A percentile compares a stretch with the other conserved stretches of the same genome.
Evolutionary conservation across 2,113 vertebrate species (phyloP).

Genomic region (Mastomys natalensis): DNA sequence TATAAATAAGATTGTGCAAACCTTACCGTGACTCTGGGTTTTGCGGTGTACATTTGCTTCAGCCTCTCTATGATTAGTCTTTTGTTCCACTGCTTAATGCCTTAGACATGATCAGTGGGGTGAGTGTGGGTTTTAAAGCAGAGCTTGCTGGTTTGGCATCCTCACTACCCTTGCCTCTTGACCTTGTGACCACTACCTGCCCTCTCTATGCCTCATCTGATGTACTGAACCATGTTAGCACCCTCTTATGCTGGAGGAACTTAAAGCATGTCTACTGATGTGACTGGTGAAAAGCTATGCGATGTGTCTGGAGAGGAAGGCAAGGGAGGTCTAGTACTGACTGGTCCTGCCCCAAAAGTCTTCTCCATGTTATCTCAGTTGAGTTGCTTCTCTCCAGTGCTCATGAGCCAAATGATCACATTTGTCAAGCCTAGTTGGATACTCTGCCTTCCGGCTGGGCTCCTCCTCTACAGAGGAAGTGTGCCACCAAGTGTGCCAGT

Average conservation of each 20-base stretch:
- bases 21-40: background rate
- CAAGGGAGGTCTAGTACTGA: background rate
- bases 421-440: background rate
- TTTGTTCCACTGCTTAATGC: background rate
- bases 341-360: background rate
- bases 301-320: background rate
- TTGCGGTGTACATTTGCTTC: background rate
- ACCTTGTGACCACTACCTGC: background rate
- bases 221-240: background rate
- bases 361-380: background rate
- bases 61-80: background rate
- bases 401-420: constrained; percentile 20
- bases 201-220: background rate
- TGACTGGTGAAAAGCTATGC: background rate
- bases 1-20: background rate
- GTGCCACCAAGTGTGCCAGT: background rate
- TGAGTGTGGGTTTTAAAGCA: background rate
- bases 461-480: constrained; percentile 9
- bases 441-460: background rate
- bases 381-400: background rate
- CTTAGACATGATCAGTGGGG: background rate
- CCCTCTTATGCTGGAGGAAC: background rate
- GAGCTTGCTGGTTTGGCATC: background rate
- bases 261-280: background rate
- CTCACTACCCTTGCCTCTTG: background rate